Evolutionary conservation across 2,888 invertebrate species (phyloP).

Genomic region (Dynastes tityus): DNA sequence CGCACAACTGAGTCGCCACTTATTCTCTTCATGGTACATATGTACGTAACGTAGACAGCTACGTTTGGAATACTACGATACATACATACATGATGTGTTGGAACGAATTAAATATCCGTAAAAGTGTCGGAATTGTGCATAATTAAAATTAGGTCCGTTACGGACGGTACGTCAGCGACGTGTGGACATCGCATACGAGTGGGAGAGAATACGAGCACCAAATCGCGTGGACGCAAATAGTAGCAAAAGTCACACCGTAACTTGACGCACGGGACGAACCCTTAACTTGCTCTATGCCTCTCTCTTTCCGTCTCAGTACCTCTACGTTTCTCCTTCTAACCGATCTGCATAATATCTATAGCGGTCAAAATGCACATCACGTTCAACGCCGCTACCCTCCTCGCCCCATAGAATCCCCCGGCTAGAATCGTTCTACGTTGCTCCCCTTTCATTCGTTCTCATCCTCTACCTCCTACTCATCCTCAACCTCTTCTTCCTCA

Average conservation of each 20-base stretch:
- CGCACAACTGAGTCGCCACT: no score
- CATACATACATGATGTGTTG: neutral
- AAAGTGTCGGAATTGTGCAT: constrained; percentile 32
- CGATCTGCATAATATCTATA: constrained; percentile 68
- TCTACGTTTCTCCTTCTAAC: constrained; percentile 46
- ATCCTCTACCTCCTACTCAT: constrained; percentile 71
- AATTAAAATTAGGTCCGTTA: constrained; percentile 33
- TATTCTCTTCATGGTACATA: neutral
- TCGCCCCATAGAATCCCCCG: neutral
- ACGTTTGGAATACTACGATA: neutral
- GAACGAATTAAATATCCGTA: constrained; percentile 23
- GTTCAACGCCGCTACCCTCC: constrained; percentile 56
- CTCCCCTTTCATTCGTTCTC: constrained; percentile 47
- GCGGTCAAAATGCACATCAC: constrained; percentile 70
- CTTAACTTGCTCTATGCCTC: neutral
- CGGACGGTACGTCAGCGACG: neutral
- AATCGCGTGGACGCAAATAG: no score
- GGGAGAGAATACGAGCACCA: neutral
- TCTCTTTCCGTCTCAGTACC: neutral
- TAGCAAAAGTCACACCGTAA: neutral
- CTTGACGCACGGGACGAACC: neutral
- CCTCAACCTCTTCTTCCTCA: constrained; percentile 69
- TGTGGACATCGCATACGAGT: neutral
- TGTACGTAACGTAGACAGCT: neutral
- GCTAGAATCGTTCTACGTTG: constrained; percentile 19